Evolutionary conservation across 2,113 vertebrate species (phyloP), one percentile per base, ranked within the genome.

Genomic region (Catharus fuscescens): DNA sequence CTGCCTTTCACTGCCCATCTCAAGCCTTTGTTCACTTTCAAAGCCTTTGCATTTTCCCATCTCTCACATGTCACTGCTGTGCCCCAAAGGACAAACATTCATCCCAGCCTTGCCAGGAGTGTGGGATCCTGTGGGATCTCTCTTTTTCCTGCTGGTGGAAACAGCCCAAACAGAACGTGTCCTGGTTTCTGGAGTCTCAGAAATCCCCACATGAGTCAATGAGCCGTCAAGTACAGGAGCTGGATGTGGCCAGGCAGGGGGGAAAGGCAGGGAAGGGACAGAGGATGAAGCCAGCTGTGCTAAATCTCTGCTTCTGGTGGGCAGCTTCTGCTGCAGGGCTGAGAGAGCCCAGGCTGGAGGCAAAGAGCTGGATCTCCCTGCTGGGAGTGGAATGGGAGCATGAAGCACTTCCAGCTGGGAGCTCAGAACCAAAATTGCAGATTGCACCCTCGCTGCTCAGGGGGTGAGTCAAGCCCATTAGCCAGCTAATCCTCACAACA

Each of bases 401-500:
- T 20, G 73, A 79, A 93, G 88, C 29, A 7, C 32, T 91, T 88
- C 92, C 87, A 93, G 94, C 87, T 91, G 91, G 79, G 88, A 94
- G 32, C 71, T 74, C 48, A 48, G 80, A 66, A 48, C 87, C 2
- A 5, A 59, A 53, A 54, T 34, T 80, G 83, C 86, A 93, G 69
- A 92, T 90, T 77, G 90, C 80, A 93, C 86, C 80, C 92, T 95
- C 7, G 8, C 42, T 67, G 79, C 88, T 83, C 50, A 8, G 70
- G 54, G 90, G 74, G 53, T 77, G 82, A 94, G 66, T 91, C 80
- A 72, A 91, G 70, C 88, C 84, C 88, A 92, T 90, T 80, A 93
- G 70, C 72, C 76, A 91, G 85, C 78, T 96, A 92, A 96, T 92
- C 87, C 90, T 92, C 92, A 93, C 82, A 96, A 92, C 87, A 86